Evolutionary conservation across 2,888 invertebrate genomes (phyloP), one percentile per base, ranked within the genome.

Genomic region (Megaustenia siamemsis): DNA sequence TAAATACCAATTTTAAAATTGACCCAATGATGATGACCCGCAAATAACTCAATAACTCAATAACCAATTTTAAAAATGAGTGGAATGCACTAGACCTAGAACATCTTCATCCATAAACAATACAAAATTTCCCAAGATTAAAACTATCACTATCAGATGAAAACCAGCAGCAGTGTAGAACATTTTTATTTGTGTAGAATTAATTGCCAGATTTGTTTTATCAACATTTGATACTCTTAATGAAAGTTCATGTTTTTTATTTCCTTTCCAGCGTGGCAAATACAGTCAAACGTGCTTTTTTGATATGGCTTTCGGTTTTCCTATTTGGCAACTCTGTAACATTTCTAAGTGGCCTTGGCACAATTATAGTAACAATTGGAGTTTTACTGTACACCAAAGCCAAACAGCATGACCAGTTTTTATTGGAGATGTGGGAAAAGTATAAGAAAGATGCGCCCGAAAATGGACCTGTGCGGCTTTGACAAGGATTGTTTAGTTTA

Each of bases 311-410:
- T 86, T 96, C 96, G 53, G 95, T 97, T 85, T 93, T 96, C 87
- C 94, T 96, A 92, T 97, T 97, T 93, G 96, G 96, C 86, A 97
- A 97, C 93, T 95, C 96, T 75, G 96, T 97, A 88, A 97, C 96
- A 73, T 94, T 96, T 81, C 94, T 96, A 87, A 96, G 96, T 92
- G 96, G 96, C 38, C 93, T 96, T 77, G 97, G 97, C 53, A 96
- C 96, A 1, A 94, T 95, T 81, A 95, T 95, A 84, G 96, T 97
- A 84, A 96, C 96, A 89, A 94, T 95, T 35, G 97, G 97, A 76
- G 97, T 97, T 71, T 94, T 97, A 83, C 93, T 96, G 76, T 97
- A 97, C 93, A 96, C 96, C 90, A 96, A 96, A 93, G 96, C 96
- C 43, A 95, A 96, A 93, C 91, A 94, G 35, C 90, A 89, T 49